Evolutionary conservation across 2,888 invertebrate genomes (phyloP).

Genomic region (Aphrophora alni): DNA sequence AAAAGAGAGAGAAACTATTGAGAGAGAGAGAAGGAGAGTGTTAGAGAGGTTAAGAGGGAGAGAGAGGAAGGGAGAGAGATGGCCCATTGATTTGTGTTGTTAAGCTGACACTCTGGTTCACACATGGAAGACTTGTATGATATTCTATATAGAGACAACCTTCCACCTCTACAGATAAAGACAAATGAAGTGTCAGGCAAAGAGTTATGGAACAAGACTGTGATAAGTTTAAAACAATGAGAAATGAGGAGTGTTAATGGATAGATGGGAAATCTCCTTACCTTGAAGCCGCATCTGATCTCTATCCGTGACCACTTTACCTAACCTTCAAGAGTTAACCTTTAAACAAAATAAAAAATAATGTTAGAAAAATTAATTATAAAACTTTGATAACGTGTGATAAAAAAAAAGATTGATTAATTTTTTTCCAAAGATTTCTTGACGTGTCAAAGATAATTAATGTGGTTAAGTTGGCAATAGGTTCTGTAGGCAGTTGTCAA

Average conservation of each 20-base stretch:
- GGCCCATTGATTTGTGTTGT: no score
- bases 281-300: no score
- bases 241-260: background rate
- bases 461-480: background rate
- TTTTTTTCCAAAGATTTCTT: background rate
- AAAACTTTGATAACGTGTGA: background rate
- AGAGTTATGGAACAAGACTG: background rate
- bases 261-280: background rate
- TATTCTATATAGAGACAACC: background rate
- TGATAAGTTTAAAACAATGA: conserved; percentile 3
- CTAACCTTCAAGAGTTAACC: background rate
- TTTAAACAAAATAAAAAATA: background rate
- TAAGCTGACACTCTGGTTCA: no score
- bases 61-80: no score
- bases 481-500: background rate
- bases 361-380: background rate
- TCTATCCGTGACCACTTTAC: no score
- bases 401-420: no score
- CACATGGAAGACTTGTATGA: no score
- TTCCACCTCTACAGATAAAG: background rate
- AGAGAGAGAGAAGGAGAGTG: no score
- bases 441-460: background rate
- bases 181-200: background rate
- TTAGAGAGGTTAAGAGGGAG: no score
- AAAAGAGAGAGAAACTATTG: no score